A percentile compares a stretch with the other conserved stretches of the same genome.
phyloP scores from a whole-genome alignment of 2,888 invertebrate genomes.

The Odontocerum albicorne region DNA sequence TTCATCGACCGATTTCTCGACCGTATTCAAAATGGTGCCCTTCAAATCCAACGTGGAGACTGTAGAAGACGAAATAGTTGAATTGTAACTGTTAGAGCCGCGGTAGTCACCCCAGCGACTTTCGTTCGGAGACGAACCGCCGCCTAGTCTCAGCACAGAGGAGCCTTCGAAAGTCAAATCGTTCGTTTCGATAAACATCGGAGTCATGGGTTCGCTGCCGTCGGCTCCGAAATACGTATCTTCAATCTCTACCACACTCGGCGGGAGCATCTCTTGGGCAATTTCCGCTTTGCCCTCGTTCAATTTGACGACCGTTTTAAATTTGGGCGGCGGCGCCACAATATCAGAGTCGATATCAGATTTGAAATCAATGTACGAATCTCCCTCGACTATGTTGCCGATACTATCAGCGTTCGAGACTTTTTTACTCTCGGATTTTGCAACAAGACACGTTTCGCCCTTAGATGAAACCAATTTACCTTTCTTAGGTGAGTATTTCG shows the following conservation, averaged over 20 bases:
- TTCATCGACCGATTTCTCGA: neutral
- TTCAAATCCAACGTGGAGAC: too few relatives aligned
- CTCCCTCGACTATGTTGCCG: neutral
- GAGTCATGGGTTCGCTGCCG: neutral
- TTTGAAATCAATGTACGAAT: constrained; percentile 6
- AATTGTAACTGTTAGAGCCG: too few relatives aligned
- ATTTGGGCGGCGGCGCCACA: neutral
- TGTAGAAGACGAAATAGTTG: too few relatives aligned
- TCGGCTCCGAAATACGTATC: neutral
- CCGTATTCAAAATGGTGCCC: constrained; percentile 4
- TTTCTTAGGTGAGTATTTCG: too few relatives aligned
- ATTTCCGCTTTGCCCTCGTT: neutral
- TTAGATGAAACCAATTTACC: too few relatives aligned
- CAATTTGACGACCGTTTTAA: constrained; percentile 13
- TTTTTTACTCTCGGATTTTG: too few relatives aligned
- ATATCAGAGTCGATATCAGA: constrained; percentile 6
- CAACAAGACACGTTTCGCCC: too few relatives aligned
- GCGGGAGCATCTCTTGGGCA: neutral
- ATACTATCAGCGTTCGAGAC: neutral
- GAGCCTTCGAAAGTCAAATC: constrained; percentile 10
- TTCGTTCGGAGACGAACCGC: neutral
- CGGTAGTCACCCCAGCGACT: too few relatives aligned
- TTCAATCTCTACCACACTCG: too few relatives aligned
- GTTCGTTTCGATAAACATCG: neutral
- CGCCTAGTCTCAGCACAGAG: constrained; percentile 15